Evolutionary conservation across 1,140 invertebrate genomes (phyloP).

Genomic region (Cardiocondyla obscurior): DNA sequence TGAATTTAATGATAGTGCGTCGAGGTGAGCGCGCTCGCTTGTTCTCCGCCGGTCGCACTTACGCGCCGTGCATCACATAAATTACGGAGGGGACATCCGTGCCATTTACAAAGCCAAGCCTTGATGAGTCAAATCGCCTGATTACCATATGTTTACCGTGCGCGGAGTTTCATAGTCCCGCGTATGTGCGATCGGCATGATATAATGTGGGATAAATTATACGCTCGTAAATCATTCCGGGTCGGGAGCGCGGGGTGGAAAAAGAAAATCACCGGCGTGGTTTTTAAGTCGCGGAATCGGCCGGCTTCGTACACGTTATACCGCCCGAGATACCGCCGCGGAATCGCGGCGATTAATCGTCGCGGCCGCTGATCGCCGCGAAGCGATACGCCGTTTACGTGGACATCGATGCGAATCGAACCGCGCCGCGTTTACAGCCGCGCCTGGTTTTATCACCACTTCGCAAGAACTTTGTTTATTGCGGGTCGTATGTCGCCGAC

Average conservation of each 20-base stretch:
- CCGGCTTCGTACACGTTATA: background rate
- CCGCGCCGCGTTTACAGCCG: background rate
- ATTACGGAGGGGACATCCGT: slow-evolving; percentile 73
- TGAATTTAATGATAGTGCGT: slow-evolving; percentile 74
- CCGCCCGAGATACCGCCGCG: background rate
- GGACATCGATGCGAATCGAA: background rate
- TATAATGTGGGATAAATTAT: slow-evolving; percentile 68
- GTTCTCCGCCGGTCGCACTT: slow-evolving; percentile 67
- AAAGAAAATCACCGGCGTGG: slow-evolving; percentile 51
- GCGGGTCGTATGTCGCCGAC: background rate
- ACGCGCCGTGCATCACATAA: slow-evolving; percentile 71
- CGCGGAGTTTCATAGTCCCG: slow-evolving; percentile 50
- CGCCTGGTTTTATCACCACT: background rate
- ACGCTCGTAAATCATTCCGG: slow-evolving; percentile 62
- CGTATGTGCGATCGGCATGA: slow-evolving; percentile 40
- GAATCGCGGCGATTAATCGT: slow-evolving; percentile 23
- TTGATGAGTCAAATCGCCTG: slow-evolving; percentile 75
- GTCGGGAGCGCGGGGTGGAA: slow-evolving; percentile 1
- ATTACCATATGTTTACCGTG: slow-evolving; percentile 74
- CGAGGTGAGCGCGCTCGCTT: slow-evolving; percentile 67
- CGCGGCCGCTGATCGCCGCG: background rate
- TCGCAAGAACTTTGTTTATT: slow-evolving; percentile 40
- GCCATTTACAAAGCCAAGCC: slow-evolving; percentile 76
- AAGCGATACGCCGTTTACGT: background rate
- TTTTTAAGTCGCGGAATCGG: slow-evolving; percentile 34